Base-by-base conservation (phyloP, 2,113 vertebrate genomes). In the Vidua macroura region DNA sequence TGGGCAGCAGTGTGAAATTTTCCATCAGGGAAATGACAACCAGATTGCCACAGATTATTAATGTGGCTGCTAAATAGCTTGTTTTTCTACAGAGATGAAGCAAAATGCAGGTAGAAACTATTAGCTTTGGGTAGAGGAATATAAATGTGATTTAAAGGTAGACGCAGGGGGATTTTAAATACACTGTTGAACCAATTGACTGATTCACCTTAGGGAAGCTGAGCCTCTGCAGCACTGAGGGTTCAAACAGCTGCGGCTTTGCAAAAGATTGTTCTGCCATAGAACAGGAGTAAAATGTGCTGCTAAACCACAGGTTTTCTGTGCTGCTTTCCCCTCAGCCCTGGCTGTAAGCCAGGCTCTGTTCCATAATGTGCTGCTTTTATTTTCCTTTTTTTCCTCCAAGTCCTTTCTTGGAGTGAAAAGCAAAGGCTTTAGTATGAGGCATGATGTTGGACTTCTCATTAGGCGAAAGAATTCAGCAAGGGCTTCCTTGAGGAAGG, bases 401-500 rank as follows among this genome's bases (percentile, higher is more conserved):
- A 78, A 93, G 60, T 64, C 91, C 62, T 89, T 95, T 86, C 88
- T 93, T 84, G 95, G 91, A 86, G 89, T 81, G 88, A 84, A 94
- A 94, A 11, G 92, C 69, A 78, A 83, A 91, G 58, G 60, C 60
- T 95, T 88, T 64, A 81, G 76, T 49, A 67, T 30, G 46, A 95
- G 89, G 81, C 86, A 24, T 92, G 89, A 95, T 95, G 94, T 81
- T 94, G 94, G 89, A 93, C 91, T 94, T 58, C 92, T 95, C 84
- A 68, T 87, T 58, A 87, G 86, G 89, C 89, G 93, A 93, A 96
- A 64, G 84, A 97, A 97, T 95, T 95, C 81, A 0, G 89, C 84
- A 27, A 92, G 83, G 83, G 81, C 86, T 97, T 96, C 93, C 94
- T 97, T 93, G 92, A 96, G 92, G 95, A 96, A 94, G 84, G 89